These are phyloP conservation scores for Tupiocoris notatus DNA, from an alignment of 2,888 invertebrate genomes.

Conservation along the genomic window DNA sequence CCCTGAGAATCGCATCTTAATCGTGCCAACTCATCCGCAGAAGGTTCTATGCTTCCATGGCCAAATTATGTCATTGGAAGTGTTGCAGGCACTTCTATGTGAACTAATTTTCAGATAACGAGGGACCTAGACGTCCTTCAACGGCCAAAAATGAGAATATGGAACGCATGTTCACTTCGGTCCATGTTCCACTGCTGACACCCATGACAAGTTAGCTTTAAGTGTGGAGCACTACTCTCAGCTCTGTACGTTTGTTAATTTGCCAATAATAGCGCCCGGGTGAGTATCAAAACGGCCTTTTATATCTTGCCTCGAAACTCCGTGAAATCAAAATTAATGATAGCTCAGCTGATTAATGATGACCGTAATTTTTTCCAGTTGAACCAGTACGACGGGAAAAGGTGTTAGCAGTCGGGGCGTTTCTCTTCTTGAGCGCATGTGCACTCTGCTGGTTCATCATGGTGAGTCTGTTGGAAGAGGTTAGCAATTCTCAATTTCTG, in stretches of 20 bases:
- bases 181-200: no score
- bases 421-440: constrained; percentile 25
- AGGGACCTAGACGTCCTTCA: background rate
- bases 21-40: no score
- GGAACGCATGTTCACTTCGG: background rate
- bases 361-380: constrained; percentile 10
- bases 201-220: background rate
- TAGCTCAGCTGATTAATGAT: background rate
- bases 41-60: no score
- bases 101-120: background rate
- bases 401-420: constrained; percentile 19
- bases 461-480: constrained; percentile 23
- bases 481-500: background rate
- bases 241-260: no score
- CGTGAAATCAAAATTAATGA: background rate
- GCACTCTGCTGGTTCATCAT: constrained; percentile 40
- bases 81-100: background rate
- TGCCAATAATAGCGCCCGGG: no score
- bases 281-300: no score
- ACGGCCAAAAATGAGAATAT: no score
- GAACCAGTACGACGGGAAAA: constrained; percentile 25
- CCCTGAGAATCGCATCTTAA: no score
- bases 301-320: no score
- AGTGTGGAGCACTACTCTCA: no score
- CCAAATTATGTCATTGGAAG: no score